phyloP scores from a whole-genome alignment of 1,140 invertebrate species.

The Euwallacea fornicatus region DNA sequence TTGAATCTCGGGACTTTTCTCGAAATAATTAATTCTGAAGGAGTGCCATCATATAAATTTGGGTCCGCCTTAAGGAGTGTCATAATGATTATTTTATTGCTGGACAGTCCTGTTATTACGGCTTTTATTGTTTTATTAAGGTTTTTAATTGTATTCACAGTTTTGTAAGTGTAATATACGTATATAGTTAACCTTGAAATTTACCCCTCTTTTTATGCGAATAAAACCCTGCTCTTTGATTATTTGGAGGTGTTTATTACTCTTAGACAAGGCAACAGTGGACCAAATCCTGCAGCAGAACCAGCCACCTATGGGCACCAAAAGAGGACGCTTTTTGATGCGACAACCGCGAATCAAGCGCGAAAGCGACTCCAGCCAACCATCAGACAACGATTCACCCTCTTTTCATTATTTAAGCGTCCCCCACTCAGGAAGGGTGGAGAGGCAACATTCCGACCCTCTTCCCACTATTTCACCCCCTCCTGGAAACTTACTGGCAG shows the following conservation, averaged over 20 bases:
- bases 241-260: neutral
- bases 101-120: no score
- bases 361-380: conserved; percentile 60
- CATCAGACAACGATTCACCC: conserved; percentile 57
- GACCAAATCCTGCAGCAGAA: conserved; percentile 35
- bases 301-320: conserved; percentile 57
- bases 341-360: conserved; percentile 68
- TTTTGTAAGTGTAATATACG: no score
- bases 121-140: no score
- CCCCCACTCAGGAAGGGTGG: conserved; percentile 56
- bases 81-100: no score
- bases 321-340: conserved; percentile 63
- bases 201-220: conserved; percentile 7
- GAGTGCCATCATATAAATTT: no score
- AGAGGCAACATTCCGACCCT: conserved; percentile 63
- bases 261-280: conserved; percentile 24
- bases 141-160: no score
- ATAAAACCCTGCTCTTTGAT: no score
- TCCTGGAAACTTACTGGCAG: conserved; percentile 61
- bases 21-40: no score
- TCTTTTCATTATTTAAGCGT: conserved; percentile 52
- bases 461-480: conserved; percentile 55
- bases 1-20: no score
- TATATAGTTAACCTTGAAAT: neutral
- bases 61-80: no score